A percentile compares a stretch with the other conserved stretches of the same genome.
These are phyloP conservation scores for Agelastica alni DNA, from an alignment of 2,888 invertebrate species.

Conservation along the genomic window DNA sequence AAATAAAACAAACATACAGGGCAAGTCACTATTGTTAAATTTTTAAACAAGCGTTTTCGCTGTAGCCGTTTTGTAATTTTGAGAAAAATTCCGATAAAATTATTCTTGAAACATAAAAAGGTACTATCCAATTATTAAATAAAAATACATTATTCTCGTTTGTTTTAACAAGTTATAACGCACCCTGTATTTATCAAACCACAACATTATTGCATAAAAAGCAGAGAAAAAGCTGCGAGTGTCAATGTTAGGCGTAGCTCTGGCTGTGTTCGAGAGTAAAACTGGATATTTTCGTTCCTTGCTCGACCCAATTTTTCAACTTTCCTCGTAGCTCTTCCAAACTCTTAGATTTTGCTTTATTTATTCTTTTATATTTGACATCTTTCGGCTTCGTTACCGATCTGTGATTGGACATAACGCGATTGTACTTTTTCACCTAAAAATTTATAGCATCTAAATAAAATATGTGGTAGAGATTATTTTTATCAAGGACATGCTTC, in stretches of 20 bases:
- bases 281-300: conserved; percentile 71
- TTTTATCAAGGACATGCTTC: too few species aligned
- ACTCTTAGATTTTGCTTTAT: conserved; percentile 88
- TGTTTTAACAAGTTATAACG: background rate
- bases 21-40: too few species aligned
- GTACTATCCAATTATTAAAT: background rate
- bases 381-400: conserved; percentile 90
- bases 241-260: conserved; percentile 51
- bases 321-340: conserved; percentile 81
- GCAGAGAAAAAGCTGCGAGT: background rate
- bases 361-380: conserved; percentile 88
- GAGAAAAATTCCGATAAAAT: too few species aligned
- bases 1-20: conserved; percentile 3
- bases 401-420: conserved; percentile 89
- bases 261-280: conserved; percentile 69
- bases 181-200: conserved; percentile 6
- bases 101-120: background rate
- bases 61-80: too few species aligned
- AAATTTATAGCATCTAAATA: background rate
- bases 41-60: too few species aligned
- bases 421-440: conserved; percentile 60
- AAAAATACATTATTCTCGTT: background rate
- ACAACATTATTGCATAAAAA: conserved; percentile 1
- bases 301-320: conserved; percentile 84
- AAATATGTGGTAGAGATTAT: background rate